These are phyloP conservation scores for Nemoura dubitans DNA, from an alignment of 2,888 invertebrate genomes.

Conservation along the genomic window DNA sequence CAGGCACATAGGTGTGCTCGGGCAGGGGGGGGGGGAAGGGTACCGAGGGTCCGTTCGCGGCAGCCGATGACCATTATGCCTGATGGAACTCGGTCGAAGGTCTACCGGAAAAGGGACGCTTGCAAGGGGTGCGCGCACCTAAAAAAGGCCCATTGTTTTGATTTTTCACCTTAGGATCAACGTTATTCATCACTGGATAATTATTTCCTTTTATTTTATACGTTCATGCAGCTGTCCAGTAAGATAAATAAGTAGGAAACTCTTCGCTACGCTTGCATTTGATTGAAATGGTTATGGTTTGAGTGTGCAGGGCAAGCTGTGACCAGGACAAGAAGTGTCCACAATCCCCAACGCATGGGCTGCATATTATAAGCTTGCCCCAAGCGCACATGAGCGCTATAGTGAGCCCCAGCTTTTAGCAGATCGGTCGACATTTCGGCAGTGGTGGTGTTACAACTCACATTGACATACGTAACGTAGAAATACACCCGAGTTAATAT, in stretches of 20 bases:
- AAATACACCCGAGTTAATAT: too few species aligned
- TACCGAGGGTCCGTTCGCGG: background rate
- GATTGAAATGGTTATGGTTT: background rate
- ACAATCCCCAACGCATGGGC: too few species aligned
- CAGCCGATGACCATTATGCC: conserved; percentile 13
- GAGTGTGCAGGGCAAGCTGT: too few species aligned
- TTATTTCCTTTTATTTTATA: conserved; percentile 24
- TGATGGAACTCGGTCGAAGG: background rate
- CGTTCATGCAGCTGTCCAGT: conserved; percentile 18
- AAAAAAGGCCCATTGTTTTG: conserved; percentile 12
- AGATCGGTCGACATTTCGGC: too few species aligned
- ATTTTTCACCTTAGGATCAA: conserved; percentile 28
- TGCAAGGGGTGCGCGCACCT: background rate
- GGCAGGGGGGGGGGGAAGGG: background rate
- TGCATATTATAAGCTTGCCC: too few species aligned
- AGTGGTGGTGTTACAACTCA: too few species aligned
- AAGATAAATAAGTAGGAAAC: background rate
- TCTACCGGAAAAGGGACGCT: conserved; percentile 20
- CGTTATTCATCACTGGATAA: conserved; percentile 19
- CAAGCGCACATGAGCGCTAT: too few species aligned
- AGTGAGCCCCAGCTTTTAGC: too few species aligned
- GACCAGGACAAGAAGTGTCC: too few species aligned
- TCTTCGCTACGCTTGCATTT: background rate
- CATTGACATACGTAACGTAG: too few species aligned
- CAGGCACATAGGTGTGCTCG: background rate